Evolutionary conservation across 2,113 vertebrate species (phyloP).

Genomic region (Suncus etruscus): DNA sequence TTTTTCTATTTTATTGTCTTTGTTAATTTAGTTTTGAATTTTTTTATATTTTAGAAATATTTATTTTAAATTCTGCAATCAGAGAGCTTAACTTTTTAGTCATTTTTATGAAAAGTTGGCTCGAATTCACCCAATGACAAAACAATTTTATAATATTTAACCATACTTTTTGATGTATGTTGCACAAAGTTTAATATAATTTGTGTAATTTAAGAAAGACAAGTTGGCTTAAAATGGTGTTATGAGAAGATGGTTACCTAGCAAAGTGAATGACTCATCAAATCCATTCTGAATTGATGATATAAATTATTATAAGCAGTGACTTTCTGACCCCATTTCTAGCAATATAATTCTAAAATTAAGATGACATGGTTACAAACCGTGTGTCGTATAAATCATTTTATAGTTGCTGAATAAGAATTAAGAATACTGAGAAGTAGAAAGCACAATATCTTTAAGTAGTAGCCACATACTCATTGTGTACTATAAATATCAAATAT

Average conservation of each 20-base stretch:
- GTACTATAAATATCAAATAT: background rate
- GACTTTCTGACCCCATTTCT: constrained; percentile 54
- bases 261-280: constrained; percentile 39
- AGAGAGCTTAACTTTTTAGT: background rate
- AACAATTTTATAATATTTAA: constrained; percentile 8
- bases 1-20: background rate
- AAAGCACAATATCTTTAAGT: constrained; percentile 43
- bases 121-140: constrained; percentile 14
- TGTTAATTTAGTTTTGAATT: background rate
- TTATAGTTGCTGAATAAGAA: background rate
- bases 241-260: constrained; percentile 35
- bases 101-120: constrained; percentile 45
- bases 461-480: background rate
- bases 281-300: constrained; percentile 55
- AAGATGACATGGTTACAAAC: background rate
- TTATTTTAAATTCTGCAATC: background rate
- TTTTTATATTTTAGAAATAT: background rate
- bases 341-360: background rate
- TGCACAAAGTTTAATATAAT: constrained; percentile 7
- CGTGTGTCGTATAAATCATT: background rate
- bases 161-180: background rate
- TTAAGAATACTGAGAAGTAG: constrained; percentile 31
- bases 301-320: constrained; percentile 39
- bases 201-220: constrained; percentile 48
- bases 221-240: constrained; percentile 48